Evolutionary conservation across 2,113 vertebrate genomes (phyloP).

Genomic region (Choloepus hoffmanni): DNA sequence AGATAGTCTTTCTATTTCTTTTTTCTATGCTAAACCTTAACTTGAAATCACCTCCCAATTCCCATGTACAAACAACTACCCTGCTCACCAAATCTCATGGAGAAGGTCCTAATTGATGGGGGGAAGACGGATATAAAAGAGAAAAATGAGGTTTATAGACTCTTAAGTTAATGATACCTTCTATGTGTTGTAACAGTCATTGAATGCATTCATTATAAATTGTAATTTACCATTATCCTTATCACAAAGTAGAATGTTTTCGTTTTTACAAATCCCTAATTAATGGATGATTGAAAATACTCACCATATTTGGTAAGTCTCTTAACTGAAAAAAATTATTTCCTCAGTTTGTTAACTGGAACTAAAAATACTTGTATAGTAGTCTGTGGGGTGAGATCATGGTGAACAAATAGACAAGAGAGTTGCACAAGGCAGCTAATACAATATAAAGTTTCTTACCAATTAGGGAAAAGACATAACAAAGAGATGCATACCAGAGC

Average conservation of each 20-base stretch:
- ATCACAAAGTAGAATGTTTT: background rate
- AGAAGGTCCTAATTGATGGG: background rate
- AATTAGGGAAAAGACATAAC: background rate
- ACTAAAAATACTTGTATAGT: background rate
- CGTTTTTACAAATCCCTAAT: background rate
- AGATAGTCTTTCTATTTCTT: background rate
- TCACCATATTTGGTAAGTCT: background rate
- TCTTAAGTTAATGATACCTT: background rate
- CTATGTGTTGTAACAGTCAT: background rate
- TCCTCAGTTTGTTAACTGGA: constrained; percentile 27
- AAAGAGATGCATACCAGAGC: background rate
- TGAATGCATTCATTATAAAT: background rate
- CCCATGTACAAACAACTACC: background rate
- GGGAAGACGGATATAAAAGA: background rate
- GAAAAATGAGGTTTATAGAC: background rate
- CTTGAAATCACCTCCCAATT: background rate
- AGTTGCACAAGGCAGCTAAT: background rate
- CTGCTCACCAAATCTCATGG: background rate
- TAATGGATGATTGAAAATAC: background rate
- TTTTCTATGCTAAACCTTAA: background rate
- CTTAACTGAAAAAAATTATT: background rate
- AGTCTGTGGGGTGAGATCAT: background rate
- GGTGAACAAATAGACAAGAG: background rate
- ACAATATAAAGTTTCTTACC: background rate
- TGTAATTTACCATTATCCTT: background rate